These are phyloP conservation scores for Chymomyza amoena DNA, from an alignment of 2,888 invertebrate genomes.

Conservation along the genomic window DNA sequence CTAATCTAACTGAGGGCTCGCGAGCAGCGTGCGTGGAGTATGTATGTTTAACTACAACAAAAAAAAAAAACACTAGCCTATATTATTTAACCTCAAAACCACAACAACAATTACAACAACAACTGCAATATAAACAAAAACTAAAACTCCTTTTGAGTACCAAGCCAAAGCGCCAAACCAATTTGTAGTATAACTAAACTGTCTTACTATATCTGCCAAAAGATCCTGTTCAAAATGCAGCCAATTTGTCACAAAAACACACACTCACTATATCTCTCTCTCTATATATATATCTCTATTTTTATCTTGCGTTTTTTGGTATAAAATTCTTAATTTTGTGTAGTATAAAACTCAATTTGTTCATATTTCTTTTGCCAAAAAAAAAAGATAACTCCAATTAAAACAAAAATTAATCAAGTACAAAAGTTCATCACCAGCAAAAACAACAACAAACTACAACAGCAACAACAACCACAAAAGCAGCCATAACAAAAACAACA, in stretches of 20 bases:
- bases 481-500: slow-evolving; percentile 10
- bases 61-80: slow-evolving; percentile 42
- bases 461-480: background rate
- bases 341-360: slow-evolving; percentile 32
- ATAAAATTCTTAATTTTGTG: slow-evolving; percentile 42
- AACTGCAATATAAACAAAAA: slow-evolving; percentile 31
- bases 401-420: slow-evolving; percentile 18
- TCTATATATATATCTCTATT: slow-evolving; percentile 23
- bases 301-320: slow-evolving; percentile 30
- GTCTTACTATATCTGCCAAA: slow-evolving; percentile 28
- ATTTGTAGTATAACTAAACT: background rate
- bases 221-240: slow-evolving; percentile 12
- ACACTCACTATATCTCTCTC: background rate
- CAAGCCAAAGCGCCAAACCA: slow-evolving; percentile 24
- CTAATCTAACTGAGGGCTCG: slow-evolving; percentile 57
- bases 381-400: slow-evolving; percentile 12
- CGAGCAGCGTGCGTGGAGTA: slow-evolving; percentile 69
- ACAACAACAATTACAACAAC: slow-evolving; percentile 27
- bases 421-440: background rate
- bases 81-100: slow-evolving; percentile 21
- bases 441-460: background rate
- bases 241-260: slow-evolving; percentile 14
- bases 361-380: slow-evolving; percentile 43
- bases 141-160: slow-evolving; percentile 22
- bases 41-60: slow-evolving; percentile 56